phyloP scores from a whole-genome alignment of 2,113 vertebrate genomes.

The Eulemur macaco region DNA sequence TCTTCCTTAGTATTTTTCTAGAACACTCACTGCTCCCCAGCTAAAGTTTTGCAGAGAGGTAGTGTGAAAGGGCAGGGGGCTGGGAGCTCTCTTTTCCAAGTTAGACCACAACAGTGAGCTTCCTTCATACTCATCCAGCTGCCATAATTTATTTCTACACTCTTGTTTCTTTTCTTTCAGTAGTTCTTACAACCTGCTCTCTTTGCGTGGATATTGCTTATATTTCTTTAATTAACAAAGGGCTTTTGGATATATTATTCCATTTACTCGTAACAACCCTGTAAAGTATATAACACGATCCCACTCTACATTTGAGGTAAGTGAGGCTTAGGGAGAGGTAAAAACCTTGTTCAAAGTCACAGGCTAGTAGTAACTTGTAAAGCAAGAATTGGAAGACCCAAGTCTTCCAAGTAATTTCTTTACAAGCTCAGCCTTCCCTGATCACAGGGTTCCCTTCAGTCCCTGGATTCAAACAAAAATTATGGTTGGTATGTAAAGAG shows the following conservation, averaged over 20 bases:
- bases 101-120: neutral
- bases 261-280: neutral
- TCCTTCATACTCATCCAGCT: neutral
- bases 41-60: neutral
- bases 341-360: neutral
- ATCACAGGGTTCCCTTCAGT: neutral
- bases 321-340: neutral
- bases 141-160: neutral
- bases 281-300: neutral
- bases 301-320: neutral
- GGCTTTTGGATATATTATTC: neutral
- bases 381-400: neutral
- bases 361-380: neutral
- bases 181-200: neutral
- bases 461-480: neutral
- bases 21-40: neutral
- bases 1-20: neutral
- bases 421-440: neutral
- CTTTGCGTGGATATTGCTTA: neutral
- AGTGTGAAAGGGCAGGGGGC: rapidly evolving
- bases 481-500: neutral
- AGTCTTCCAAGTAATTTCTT: neutral
- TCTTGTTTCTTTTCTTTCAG: neutral
- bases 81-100: neutral
- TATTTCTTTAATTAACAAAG: neutral